A percentile compares a stretch with the other conserved stretches of the same genome.
Evolutionary conservation across 1,140 invertebrate genomes (phyloP).

Genomic region (Drosophila pseudoananassae): DNA sequence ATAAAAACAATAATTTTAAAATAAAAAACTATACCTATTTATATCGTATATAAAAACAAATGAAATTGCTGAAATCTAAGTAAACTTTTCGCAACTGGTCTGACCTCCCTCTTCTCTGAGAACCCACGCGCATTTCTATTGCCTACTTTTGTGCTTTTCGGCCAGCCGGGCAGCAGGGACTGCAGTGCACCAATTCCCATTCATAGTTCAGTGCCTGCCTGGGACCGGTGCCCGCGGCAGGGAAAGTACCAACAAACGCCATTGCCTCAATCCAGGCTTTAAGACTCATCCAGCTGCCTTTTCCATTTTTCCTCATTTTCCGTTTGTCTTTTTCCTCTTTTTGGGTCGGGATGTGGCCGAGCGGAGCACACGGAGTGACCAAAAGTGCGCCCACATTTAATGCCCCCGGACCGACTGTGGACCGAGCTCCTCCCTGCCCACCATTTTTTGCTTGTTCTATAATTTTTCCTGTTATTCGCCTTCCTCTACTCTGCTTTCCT

Average conservation of each 20-base stretch:
- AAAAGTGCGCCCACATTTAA: slow-evolving; percentile 52
- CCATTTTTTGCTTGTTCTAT: slow-evolving; percentile 41
- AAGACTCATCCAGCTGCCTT: slow-evolving; percentile 51
- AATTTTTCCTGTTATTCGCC: slow-evolving; percentile 54
- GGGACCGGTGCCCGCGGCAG: neutral
- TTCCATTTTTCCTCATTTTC: slow-evolving; percentile 31
- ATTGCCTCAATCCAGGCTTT: slow-evolving; percentile 60
- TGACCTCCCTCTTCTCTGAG: neutral
- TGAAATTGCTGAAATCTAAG: neutral
- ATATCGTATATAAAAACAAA: no score
- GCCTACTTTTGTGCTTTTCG: slow-evolving; percentile 42
- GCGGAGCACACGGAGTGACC: slow-evolving; percentile 28
- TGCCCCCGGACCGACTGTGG: slow-evolving; percentile 32
- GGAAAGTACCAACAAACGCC: slow-evolving; percentile 9
- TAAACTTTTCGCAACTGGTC: slow-evolving; percentile 5
- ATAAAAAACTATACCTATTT: no score
- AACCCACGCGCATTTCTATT: slow-evolving; percentile 29
- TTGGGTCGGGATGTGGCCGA: slow-evolving; percentile 24
- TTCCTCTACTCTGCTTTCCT: slow-evolving; percentile 34
- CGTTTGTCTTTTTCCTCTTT: slow-evolving; percentile 1
- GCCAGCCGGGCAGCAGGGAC: slow-evolving; percentile 3
- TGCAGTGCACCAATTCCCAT: slow-evolving; percentile 58
- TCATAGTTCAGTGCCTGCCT: slow-evolving; percentile 53
- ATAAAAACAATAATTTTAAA: no score
- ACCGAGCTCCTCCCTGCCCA: slow-evolving; percentile 22